Percentiles rank a stretch among this genome's conserved stretches.
phyloP scores from a whole-genome alignment of 2,888 invertebrate genomes.

The Ophraella communa region DNA sequence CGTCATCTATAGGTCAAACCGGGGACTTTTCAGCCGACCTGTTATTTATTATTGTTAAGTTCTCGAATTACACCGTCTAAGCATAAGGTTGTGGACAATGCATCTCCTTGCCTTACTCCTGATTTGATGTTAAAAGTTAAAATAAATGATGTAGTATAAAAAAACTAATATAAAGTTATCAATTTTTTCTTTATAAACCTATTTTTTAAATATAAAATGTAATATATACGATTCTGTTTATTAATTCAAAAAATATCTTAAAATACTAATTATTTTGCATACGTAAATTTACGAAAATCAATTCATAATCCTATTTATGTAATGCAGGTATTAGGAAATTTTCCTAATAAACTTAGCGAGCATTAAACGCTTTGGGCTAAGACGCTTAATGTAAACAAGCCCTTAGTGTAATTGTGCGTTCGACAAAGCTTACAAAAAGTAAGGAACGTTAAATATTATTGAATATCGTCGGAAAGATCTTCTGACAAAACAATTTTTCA shows the following conservation, averaged over 20 bases:
- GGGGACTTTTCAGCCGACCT: too few relatives aligned
- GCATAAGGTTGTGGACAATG: too few relatives aligned
- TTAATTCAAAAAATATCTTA: not conserved
- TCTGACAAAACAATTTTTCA: not conserved
- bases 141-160: too few relatives aligned
- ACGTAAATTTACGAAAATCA: not conserved
- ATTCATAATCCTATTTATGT: not conserved
- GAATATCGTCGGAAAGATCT: not conserved
- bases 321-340: not conserved
- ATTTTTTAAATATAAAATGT: too few relatives aligned
- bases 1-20: too few relatives aligned
- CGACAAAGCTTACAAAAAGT: slow-evolving; percentile 3
- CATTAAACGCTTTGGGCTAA: not conserved
- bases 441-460: slow-evolving; percentile 5
- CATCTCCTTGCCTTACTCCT: too few relatives aligned
- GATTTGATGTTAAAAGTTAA: too few relatives aligned
- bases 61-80: too few relatives aligned
- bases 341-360: not conserved
- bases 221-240: not conserved
- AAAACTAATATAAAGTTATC: too few relatives aligned
- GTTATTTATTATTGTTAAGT: too few relatives aligned
- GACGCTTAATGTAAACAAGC: slow-evolving; percentile 1
- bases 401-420: slow-evolving; percentile 10
- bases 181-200: too few relatives aligned
- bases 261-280: not conserved